Conservation (phyloP, 2,888 invertebrate genomes). For the Vesta saturnalis region DNA sequence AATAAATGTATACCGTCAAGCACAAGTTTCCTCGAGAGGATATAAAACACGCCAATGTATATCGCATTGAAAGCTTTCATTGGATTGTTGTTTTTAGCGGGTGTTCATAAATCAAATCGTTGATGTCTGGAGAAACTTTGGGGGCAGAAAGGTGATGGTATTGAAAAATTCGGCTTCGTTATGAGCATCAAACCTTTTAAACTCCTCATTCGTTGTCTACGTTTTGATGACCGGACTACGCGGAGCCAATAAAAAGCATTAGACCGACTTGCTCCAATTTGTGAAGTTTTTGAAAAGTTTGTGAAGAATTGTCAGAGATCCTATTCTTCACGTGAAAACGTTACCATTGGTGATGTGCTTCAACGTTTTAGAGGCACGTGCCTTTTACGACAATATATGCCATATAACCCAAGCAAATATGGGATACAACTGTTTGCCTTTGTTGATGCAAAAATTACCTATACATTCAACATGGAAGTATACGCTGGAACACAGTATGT, state of each 20-base stretch:
- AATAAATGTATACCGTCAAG: neutral
- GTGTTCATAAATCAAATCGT: too few relatives aligned
- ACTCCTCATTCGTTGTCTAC: neutral
- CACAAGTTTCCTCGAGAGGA: too few relatives aligned
- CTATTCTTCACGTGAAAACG: neutral
- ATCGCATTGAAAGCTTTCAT: neutral
- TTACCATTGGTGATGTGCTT: neutral
- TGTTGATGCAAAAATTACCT: neutral
- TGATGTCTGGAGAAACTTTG: neutral
- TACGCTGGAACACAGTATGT: too few relatives aligned
- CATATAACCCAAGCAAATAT: neutral
- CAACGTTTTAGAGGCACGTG: too few relatives aligned
- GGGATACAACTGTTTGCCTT: neutral
- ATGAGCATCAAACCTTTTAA: neutral
- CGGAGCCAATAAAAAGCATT: neutral
- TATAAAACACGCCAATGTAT: neutral
- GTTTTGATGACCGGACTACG: neutral
- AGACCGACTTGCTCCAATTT: too few relatives aligned
- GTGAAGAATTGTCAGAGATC: neutral
- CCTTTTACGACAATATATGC: neutral
- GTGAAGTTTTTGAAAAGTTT: neutral
- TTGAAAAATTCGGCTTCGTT: too few relatives aligned
- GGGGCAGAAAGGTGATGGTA: neutral
- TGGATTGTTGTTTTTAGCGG: too few relatives aligned
- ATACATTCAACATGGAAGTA: too few relatives aligned